A percentile compares a stretch with the other conserved stretches of the same genome.
Evolutionary conservation across 2,113 vertebrate species (phyloP).

Genomic region (Patagioenas fasciata): DNA sequence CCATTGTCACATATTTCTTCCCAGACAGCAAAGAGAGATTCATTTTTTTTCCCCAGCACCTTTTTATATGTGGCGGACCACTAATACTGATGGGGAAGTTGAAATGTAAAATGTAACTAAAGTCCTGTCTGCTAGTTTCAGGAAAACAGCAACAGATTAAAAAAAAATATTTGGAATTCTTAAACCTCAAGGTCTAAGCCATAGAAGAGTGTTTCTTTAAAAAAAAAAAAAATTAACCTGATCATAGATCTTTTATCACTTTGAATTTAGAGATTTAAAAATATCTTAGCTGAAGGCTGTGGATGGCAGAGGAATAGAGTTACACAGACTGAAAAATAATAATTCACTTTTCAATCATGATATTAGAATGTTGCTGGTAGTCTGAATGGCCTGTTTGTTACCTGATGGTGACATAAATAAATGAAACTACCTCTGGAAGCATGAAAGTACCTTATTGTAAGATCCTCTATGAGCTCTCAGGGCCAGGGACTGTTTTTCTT

Average conservation of each 20-base stretch:
- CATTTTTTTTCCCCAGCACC: neutral
- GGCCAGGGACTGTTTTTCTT: neutral
- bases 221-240: neutral
- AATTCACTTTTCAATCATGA: neutral
- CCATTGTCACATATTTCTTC: neutral
- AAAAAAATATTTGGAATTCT: neutral
- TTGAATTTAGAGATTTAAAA: slow-evolving; percentile 7
- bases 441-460: neutral
- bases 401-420: neutral
- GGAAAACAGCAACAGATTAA: neutral
- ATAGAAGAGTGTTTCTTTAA: neutral
- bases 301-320: neutral
- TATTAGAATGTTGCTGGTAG: neutral
- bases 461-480: neutral
- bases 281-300: neutral
- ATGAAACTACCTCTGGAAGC: neutral
- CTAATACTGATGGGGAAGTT: neutral
- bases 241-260: neutral
- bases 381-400: neutral
- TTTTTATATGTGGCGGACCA: neutral
- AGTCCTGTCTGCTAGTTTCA: neutral
- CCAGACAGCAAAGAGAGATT: neutral
- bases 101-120: neutral
- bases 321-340: neutral
- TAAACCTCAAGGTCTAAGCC: neutral